phyloP scores from a whole-genome alignment of 2,797 vertebrate genomes.

The Merluccius polli region DNA sequence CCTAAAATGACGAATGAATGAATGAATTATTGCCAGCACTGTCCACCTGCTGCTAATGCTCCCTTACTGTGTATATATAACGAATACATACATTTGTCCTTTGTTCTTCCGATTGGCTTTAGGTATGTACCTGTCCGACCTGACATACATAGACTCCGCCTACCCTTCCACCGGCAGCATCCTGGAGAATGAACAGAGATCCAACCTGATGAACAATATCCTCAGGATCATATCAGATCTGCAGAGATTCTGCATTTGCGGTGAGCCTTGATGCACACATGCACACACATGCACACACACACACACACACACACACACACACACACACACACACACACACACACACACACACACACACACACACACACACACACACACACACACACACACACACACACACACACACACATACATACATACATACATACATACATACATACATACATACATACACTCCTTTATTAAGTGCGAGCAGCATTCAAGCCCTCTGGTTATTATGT shows the following conservation, averaged over 20 bases:
- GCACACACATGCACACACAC: background rate
- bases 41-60: too few species aligned
- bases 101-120: slow-evolving; percentile 34
- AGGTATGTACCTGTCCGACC: slow-evolving; percentile 98
- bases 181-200: slow-evolving; percentile 94
- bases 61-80: background rate
- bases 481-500: background rate
- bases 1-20: background rate
- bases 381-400: background rate
- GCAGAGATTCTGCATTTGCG: slow-evolving; percentile 95
- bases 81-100: background rate
- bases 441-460: background rate
- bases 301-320: background rate
- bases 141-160: slow-evolving; percentile 96
- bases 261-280: slow-evolving; percentile 62
- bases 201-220: slow-evolving; percentile 98
- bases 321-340: background rate
- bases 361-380: background rate
- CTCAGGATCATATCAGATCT: slow-evolving; percentile 97
- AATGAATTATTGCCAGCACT: too few species aligned
- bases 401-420: background rate
- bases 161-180: slow-evolving; percentile 98
- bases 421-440: background rate
- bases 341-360: background rate
- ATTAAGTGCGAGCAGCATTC: background rate